phyloP scores from a whole-genome alignment of 2,888 invertebrate species.

The Xanthorhoe designata region DNA sequence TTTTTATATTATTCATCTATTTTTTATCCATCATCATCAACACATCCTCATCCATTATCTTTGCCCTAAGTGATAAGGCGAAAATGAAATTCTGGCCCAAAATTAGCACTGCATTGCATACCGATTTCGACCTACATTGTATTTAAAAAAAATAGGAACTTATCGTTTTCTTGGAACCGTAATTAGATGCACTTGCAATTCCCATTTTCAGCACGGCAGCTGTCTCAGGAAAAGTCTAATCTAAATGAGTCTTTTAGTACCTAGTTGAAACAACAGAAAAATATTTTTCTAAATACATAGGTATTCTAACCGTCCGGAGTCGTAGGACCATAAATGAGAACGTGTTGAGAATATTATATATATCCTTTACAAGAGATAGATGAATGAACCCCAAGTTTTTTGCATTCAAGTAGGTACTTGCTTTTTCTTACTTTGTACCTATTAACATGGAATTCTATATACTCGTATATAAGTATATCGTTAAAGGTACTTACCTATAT shows the following conservation, averaged over 20 bases:
- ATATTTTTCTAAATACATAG: background rate
- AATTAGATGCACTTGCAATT: background rate
- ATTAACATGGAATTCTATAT: too few relatives aligned
- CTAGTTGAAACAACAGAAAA: background rate
- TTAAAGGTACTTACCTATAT: too few relatives aligned
- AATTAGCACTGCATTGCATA: background rate
- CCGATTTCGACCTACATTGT: background rate
- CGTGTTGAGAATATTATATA: background rate
- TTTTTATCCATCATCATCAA: too few relatives aligned
- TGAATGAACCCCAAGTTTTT: background rate
- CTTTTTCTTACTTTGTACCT: background rate
- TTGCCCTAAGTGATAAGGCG: background rate
- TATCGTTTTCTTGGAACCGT: background rate
- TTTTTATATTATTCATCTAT: background rate
- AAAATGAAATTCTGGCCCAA: background rate
- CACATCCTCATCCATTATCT: background rate
- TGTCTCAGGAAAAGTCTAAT: background rate
- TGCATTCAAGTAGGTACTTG: too few relatives aligned
- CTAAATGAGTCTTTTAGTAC: background rate
- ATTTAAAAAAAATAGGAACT: background rate
- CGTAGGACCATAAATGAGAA: background rate
- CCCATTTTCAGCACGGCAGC: background rate
- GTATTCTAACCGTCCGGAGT: background rate
- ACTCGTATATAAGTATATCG: too few relatives aligned
- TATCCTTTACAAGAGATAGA: background rate